Evolutionary conservation across 1,140 invertebrate genomes (phyloP).

Genomic region (Pemphigus obesinymphae): DNA sequence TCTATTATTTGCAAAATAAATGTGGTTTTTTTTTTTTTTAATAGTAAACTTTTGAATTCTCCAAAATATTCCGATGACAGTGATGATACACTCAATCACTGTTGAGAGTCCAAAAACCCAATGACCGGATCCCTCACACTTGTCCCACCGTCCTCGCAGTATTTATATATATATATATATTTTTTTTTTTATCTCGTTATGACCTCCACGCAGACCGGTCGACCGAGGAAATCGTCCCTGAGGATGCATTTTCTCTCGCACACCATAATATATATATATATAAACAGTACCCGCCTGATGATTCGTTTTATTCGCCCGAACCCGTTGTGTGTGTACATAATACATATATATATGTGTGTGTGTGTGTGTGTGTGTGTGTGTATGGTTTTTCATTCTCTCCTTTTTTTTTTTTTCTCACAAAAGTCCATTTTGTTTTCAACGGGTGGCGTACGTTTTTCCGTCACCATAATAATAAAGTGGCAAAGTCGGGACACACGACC

Average conservation of each 20-base stretch:
- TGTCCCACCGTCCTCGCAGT: neutral
- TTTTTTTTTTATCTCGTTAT: neutral
- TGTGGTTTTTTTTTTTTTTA: neutral
- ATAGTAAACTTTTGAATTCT: neutral
- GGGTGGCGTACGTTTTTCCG: neutral
- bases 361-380: too few species aligned
- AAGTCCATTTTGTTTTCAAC: conserved; percentile 10
- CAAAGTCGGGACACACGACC: neutral
- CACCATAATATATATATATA: too few species aligned
- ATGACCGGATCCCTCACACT: neutral
- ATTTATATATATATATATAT: too few species aligned
- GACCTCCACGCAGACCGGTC: neutral
- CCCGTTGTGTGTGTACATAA: too few species aligned
- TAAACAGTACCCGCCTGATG: neutral
- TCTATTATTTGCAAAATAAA: too few species aligned
- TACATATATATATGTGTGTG: neutral
- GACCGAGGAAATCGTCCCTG: neutral
- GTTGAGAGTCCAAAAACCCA: neutral
- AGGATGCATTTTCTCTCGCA: conserved; percentile 10
- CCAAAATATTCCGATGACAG: neutral
- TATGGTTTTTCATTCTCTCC: neutral
- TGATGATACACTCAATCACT: neutral
- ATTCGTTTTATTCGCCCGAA: conserved; percentile 21
- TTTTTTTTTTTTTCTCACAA: neutral
- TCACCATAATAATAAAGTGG: conserved; percentile 2